These are phyloP conservation scores for Psylliodes chrysocephalus DNA, from an alignment of 2,888 invertebrate genomes.

Conservation along the genomic window DNA sequence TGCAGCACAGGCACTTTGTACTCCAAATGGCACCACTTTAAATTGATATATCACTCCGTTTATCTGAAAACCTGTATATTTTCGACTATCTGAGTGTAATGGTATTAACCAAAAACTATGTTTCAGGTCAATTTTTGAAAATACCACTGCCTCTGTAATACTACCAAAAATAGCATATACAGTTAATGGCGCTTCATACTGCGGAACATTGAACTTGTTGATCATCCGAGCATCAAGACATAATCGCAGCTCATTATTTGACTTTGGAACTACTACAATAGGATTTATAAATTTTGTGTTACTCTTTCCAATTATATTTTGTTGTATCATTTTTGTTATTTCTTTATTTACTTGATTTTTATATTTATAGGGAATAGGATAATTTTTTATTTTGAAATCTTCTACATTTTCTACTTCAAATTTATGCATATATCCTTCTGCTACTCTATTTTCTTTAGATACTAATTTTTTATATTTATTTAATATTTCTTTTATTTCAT, in stretches of 20 bases:
- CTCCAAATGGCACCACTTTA: neutral
- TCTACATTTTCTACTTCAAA: too few species aligned
- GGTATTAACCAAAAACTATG: too few species aligned
- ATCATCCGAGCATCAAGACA: constrained; percentile 6
- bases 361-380: constrained; percentile 11
- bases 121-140: constrained; percentile 24
- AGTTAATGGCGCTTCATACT: neutral
- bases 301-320: constrained; percentile 13
- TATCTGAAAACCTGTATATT: constrained; percentile 40
- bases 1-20: constrained; percentile 10
- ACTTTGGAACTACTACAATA: constrained; percentile 5
- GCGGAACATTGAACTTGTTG: neutral
- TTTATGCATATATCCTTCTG: too few species aligned
- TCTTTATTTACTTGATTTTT: constrained; percentile 14
- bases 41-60: constrained; percentile 46
- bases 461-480: too few species aligned
- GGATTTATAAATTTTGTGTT: too few species aligned
- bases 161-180: neutral
- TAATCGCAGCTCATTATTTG: constrained; percentile 4
- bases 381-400: neutral
- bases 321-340: neutral
- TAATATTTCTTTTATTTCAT: too few species aligned
- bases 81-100: constrained; percentile 31
- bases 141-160: constrained; percentile 13
- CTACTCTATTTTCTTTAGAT: too few species aligned